These are phyloP conservation scores for Hydrocynus forskahlii DNA, from an alignment of 2,797 vertebrate species.

Conservation along the genomic window DNA sequence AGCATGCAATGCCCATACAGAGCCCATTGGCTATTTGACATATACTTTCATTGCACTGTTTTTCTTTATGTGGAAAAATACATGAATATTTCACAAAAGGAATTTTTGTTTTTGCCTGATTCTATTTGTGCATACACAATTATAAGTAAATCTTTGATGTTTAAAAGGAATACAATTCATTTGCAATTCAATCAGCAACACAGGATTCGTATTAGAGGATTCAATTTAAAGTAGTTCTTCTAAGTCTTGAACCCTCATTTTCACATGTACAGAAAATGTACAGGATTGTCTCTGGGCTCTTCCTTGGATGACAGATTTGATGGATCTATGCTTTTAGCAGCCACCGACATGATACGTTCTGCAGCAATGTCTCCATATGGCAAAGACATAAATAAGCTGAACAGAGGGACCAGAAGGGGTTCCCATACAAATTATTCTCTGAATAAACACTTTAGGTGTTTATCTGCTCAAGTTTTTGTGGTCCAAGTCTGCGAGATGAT, in stretches of 20 bases:
- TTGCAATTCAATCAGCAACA: not conserved
- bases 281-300: constrained; percentile 14
- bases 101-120: not conserved
- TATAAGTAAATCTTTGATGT: not conserved
- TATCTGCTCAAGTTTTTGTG: constrained; percentile 22
- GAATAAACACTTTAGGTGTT: constrained; percentile 52
- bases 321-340: constrained; percentile 49
- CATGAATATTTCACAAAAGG: constrained; percentile 9
- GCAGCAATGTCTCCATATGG: constrained; percentile 49
- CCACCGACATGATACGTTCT: constrained; percentile 45
- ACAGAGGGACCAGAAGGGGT: constrained; percentile 39
- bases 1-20: not conserved
- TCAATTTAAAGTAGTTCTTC: not conserved
- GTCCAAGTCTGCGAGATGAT: constrained; percentile 3
- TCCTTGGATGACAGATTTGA: constrained; percentile 18
- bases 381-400: constrained; percentile 54
- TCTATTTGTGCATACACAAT: not conserved
- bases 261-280: not conserved
- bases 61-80: not conserved
- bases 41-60: not conserved
- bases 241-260: not conserved
- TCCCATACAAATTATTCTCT: constrained; percentile 59
- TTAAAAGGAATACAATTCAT: not conserved
- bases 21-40: constrained; percentile 8
- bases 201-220: not conserved